Percentiles rank a stretch among this genome's conserved stretches.
Evolutionary conservation across 2,113 vertebrate species (phyloP).

Genomic region (Rhinichthys klamathensis): DNA sequence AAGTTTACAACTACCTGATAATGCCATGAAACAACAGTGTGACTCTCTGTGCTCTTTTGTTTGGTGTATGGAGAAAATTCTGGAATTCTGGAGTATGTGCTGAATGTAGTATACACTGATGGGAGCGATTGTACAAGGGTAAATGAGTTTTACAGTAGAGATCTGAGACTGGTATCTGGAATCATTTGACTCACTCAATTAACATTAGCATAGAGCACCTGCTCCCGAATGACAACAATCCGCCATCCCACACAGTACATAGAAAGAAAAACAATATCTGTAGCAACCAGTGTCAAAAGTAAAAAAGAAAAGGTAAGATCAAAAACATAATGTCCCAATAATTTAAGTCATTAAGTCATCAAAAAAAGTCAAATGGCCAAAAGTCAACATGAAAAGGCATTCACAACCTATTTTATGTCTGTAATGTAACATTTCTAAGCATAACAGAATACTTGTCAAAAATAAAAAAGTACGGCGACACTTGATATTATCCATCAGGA

Average conservation of each 20-base stretch:
- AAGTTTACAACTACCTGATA: slow-evolving; percentile 51
- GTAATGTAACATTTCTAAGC: slow-evolving; percentile 1
- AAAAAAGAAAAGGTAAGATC: slow-evolving; percentile 31
- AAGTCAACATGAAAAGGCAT: neutral
- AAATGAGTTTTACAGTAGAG: slow-evolving; percentile 68
- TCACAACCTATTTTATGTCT: neutral
- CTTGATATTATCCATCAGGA: slow-evolving; percentile 12
- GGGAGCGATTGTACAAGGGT: slow-evolving; percentile 65
- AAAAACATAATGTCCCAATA: slow-evolving; percentile 5
- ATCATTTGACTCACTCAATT: slow-evolving; percentile 77
- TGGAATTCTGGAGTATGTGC: slow-evolving; percentile 55
- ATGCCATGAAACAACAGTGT: slow-evolving; percentile 52
- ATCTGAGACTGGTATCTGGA: slow-evolving; percentile 71
- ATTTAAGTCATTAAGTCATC: neutral
- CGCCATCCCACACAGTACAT: slow-evolving; percentile 60
- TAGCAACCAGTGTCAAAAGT: slow-evolving; percentile 29
- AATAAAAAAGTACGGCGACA: neutral
- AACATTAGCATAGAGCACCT: slow-evolving; percentile 76
- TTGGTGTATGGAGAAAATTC: slow-evolving; percentile 46
- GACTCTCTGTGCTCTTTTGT: slow-evolving; percentile 44
- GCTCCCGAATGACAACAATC: slow-evolving; percentile 66
- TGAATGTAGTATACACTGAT: slow-evolving; percentile 58
- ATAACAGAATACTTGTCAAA: neutral
- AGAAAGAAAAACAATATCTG: slow-evolving; percentile 60
- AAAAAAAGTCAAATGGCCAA: neutral